phyloP scores from a whole-genome alignment of 2,888 invertebrate species.

The Lasius platythorax region DNA sequence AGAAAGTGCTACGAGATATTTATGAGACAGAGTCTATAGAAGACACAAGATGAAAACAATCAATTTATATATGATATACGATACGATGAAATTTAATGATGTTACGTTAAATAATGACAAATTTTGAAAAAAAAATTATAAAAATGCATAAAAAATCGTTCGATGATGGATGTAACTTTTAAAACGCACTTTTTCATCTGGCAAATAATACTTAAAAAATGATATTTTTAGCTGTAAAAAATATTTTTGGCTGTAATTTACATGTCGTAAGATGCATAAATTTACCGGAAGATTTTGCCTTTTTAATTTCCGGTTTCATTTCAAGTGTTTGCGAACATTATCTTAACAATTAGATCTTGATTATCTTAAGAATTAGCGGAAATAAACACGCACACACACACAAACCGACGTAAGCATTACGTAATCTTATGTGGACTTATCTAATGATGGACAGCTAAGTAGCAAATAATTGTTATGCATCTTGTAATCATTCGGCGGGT shows the following conservation, averaged over 20 bases:
- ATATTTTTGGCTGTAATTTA: not conserved
- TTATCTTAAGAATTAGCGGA: not conserved
- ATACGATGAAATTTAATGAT: not conserved
- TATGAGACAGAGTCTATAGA: not conserved
- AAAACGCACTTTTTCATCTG: not conserved
- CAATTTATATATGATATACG: not conserved
- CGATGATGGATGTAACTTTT: not conserved
- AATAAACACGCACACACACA: not conserved
- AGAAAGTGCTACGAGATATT: not conserved
- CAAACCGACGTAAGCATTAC: not conserved
- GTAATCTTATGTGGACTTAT: not conserved
- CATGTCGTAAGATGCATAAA: not conserved
- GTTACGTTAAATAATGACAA: not conserved
- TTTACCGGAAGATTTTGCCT: not conserved
- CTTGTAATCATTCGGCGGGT: not conserved
- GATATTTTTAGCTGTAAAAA: too few relatives aligned
- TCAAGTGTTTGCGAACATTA: not conserved
- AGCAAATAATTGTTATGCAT: not conserved
- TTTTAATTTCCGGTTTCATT: not conserved
- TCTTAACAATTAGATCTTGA: not conserved
- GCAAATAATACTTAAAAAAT: not conserved
- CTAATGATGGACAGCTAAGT: not conserved
- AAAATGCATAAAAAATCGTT: not conserved
- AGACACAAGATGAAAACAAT: not conserved
- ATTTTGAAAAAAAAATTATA: not conserved